Evolutionary conservation across 2,888 invertebrate species (phyloP), one percentile per base, ranked within the genome.

Genomic region (Drosophila conformis): DNA sequence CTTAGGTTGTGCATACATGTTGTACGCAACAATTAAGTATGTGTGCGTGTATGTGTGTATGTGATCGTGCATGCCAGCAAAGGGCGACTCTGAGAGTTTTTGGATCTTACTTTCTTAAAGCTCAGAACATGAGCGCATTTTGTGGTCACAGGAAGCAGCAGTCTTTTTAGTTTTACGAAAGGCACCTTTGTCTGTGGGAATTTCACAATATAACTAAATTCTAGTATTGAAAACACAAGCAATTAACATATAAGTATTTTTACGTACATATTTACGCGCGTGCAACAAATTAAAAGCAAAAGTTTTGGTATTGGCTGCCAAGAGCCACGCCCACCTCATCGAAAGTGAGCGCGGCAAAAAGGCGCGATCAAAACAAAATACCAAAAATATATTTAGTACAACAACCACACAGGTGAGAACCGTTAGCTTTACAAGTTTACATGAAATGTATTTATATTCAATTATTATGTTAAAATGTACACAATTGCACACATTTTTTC

Each of bases 321-420:
- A 56, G 13, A 29, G 27, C 48, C 59, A 69, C 69, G 56, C 60
- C 69, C 58, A 58, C 54, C 21, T 38, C 29, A 40, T 18, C 40
- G 57, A 57, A 56, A 56, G 21, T 31, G 42, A 52, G 18, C 58
- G 31, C 27, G 53, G 15, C n/a, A 38, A 66, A 76, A 79, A 77
- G 72, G 52, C 73, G 66, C 72, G 80, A 81, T 67, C 81, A 81
- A 82, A 82, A 82, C 80, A 81, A 82, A 81, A 73, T 79, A 38
- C 67, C 38, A 38, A 38, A 38, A 71, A 64, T 72, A 69, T 69
- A 70, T 68, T 60, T 61, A 38, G 35, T 59, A 66, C 66, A 69
- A 49, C 15, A 31, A 40, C 13, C 67, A 48, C 46, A 52, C 46
- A 67, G 70, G 80, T 76, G 57, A 78, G 60, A 53, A 38, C 18